Evolutionary conservation across 2,113 vertebrate species (phyloP).

Genomic region (Arenaria interpres): DNA sequence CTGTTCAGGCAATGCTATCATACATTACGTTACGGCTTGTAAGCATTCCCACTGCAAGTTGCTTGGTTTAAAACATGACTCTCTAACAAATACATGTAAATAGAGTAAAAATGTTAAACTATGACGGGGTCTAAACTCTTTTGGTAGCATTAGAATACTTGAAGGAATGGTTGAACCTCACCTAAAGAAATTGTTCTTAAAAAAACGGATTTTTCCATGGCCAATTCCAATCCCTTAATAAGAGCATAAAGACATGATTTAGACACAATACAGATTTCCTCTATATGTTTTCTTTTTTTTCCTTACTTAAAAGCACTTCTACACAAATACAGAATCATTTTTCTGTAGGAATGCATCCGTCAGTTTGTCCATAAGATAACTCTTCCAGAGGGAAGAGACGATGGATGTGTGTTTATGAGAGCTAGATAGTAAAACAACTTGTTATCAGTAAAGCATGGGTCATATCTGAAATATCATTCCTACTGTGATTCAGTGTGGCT

Average conservation of each 20-base stretch:
- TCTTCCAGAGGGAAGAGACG: neutral
- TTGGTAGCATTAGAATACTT: neutral
- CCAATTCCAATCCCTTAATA: neutral
- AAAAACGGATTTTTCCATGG: neutral
- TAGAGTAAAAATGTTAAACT: neutral
- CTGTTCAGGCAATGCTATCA: neutral
- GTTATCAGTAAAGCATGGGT: neutral
- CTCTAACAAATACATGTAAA: neutral
- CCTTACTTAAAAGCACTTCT: neutral
- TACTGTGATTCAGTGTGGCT: neutral
- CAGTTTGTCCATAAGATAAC: neutral
- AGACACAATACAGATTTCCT: neutral
- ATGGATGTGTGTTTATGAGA: neutral
- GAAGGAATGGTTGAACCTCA: neutral
- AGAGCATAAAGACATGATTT: neutral
- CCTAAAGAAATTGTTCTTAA: neutral
- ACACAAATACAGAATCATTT: neutral
- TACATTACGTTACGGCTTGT: rapidly evolving
- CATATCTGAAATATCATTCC: neutral
- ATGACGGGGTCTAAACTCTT: neutral
- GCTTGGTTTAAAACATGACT: neutral
- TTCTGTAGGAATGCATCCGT: neutral
- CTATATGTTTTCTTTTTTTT: neutral
- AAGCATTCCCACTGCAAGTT: neutral
- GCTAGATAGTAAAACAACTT: neutral